A percentile compares a stretch with the other conserved stretches of the same genome.
These are phyloP conservation scores for Mus minutoides DNA, from an alignment of 2,797 vertebrate species.

Conservation along the genomic window DNA sequence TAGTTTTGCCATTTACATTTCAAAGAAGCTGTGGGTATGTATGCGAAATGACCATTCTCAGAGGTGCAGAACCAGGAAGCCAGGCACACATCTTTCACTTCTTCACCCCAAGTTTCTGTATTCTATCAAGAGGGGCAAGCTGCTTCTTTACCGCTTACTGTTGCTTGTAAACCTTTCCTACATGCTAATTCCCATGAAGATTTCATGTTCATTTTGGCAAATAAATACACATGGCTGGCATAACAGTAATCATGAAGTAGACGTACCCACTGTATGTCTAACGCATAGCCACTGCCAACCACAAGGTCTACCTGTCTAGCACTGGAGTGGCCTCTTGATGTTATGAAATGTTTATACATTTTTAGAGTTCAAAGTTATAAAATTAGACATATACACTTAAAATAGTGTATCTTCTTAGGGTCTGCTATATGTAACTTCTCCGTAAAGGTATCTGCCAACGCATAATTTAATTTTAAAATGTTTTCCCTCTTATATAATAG, in stretches of 20 bases:
- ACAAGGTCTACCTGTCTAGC: not conserved
- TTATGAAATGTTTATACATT: not conserved
- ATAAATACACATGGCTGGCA: accelerated
- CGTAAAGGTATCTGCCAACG: not conserved
- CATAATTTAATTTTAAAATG: not conserved
- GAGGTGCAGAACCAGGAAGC: not conserved
- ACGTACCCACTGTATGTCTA: not conserved
- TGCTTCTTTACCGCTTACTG: accelerated
- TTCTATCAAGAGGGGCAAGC: not conserved
- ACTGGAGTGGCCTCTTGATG: not conserved
- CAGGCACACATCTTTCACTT: not conserved
- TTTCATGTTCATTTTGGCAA: not conserved
- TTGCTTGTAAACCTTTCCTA: not conserved
- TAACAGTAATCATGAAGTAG: accelerated
- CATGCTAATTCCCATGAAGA: not conserved
- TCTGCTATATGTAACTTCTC: not conserved
- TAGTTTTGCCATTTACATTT: not conserved
- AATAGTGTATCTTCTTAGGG: not conserved
- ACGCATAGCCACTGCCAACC: not conserved
- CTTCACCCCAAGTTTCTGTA: not conserved
- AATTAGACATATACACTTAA: not conserved
- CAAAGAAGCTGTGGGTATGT: accelerated
- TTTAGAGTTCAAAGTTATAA: not conserved
- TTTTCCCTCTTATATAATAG: not conserved
- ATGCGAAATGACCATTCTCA: not conserved